phyloP scores from a whole-genome alignment of 2,888 invertebrate species.

The Phlogophora meticulosa region DNA sequence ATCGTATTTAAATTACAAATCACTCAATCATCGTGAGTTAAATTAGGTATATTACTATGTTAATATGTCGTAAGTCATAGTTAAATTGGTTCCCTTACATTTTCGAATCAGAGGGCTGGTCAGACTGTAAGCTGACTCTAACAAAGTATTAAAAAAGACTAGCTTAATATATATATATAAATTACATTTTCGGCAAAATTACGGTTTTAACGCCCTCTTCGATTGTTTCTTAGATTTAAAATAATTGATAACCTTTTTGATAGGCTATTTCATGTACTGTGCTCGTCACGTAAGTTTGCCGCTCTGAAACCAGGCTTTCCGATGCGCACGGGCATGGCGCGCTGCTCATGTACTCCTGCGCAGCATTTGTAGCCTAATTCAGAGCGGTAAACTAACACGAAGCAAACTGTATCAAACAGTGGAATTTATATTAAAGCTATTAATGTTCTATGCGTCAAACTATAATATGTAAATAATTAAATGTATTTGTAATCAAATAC shows the following conservation, averaged over 20 bases:
- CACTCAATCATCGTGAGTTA: neutral
- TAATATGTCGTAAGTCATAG: neutral
- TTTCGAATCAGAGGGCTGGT: conserved; percentile 7
- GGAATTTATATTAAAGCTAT: conserved; percentile 37
- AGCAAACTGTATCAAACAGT: neutral
- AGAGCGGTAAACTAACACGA: too few relatives aligned
- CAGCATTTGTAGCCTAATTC: too few relatives aligned
- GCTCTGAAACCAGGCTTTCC: too few relatives aligned
- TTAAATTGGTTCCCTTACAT: too few relatives aligned
- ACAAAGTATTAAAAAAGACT: neutral
- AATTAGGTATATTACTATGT: neutral
- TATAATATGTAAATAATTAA: conserved; percentile 34
- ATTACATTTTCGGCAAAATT: neutral
- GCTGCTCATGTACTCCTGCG: too few relatives aligned
- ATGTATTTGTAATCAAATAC: conserved; percentile 43
- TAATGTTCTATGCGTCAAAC: conserved; percentile 31
- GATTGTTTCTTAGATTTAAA: neutral
- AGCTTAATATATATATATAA: neutral
- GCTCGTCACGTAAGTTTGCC: too few relatives aligned
- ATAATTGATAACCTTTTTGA: conserved; percentile 17
- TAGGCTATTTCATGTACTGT: conserved; percentile 11
- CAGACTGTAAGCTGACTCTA: neutral
- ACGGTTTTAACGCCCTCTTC: neutral
- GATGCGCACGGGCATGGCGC: too few relatives aligned
- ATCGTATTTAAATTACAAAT: too few relatives aligned